Evolutionary conservation across 2,888 invertebrate genomes (phyloP), one percentile per base, ranked within the genome.

Genomic region (Ceraclea dissimilis): DNA sequence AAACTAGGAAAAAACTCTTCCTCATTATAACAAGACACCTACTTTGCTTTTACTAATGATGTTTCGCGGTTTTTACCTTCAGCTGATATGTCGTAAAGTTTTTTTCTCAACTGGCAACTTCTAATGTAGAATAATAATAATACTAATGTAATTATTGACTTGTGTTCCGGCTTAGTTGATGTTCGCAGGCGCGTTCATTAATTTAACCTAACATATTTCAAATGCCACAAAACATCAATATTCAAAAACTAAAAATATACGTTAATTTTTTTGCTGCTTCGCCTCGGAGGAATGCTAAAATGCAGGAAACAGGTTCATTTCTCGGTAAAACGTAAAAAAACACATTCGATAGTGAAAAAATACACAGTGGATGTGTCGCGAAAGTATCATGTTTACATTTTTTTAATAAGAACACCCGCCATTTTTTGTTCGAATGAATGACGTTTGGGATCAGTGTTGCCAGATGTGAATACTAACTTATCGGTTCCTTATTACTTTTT

Each of bases 291-390:
- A 56, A 56, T 56, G 55, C 44, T 48, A 26, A 48, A 26, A 53
- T 57, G 52, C 61, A 61, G 61, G 61, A 61, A 61, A 61, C 61
- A 61, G 61, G 61, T 61, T 58, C 55, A 49, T 10, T 54, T 49
- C 54, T 49, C 13, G 46, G 31, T 21, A 39, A 46, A 17, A 46
- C 22, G 20, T 6, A 39, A 46, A 26, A 51, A 55, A 55, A 50
- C 43, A 50, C 5, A 19, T 13, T 19, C 17, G 44, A 44, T 10
- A 11, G 16, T 26, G 44, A 51, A 55, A 54, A 54, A 54, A 54
- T 39, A 20, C 11, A 49, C 21, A n/a, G 22, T 49, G 49, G 46
- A 55, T 50, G 39, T 55, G 39, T 43, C 51, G 46, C 19, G 33
- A 51, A 56, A 56, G 56, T 56, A 56, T 56, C 56, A 51, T 51